phyloP scores from a whole-genome alignment of 2,888 invertebrate genomes.

The Caenorhabditis plicata region DNA sequence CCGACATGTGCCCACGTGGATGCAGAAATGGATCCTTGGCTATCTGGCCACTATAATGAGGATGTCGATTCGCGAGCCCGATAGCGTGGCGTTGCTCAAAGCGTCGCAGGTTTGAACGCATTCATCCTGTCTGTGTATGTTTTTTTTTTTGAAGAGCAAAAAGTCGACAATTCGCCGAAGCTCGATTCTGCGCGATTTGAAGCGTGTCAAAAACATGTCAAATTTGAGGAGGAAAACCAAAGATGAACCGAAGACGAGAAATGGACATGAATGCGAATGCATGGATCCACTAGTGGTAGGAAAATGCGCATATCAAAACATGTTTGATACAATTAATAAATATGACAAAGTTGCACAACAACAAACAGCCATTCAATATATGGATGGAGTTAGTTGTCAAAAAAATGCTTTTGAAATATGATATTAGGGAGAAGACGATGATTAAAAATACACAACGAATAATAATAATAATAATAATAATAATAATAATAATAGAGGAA shows the following conservation, averaged over 20 bases:
- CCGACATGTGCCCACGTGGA: slow-evolving; percentile 49
- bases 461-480: no score
- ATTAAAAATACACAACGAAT: background rate
- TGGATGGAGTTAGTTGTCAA: no score
- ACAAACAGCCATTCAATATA: no score
- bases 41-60: slow-evolving; percentile 61
- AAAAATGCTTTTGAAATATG: background rate
- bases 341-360: no score
- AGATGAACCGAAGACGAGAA: slow-evolving; percentile 18
- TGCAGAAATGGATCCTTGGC: slow-evolving; percentile 58
- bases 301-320: slow-evolving; percentile 14
- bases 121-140: background rate
- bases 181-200: slow-evolving; percentile 60
- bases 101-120: slow-evolving; percentile 45
- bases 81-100: slow-evolving; percentile 62
- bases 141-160: slow-evolving; percentile 41
- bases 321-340: background rate
- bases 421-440: background rate
- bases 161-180: slow-evolving; percentile 57
- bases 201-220: slow-evolving; percentile 59
- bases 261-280: slow-evolving; percentile 47
- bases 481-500: no score
- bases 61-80: slow-evolving; percentile 62
- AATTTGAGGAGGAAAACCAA: slow-evolving; percentile 43
- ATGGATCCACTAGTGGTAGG: slow-evolving; percentile 29